These are phyloP conservation scores for Cloeon dipterum DNA, from an alignment of 2,888 invertebrate genomes.

Conservation along the genomic window DNA sequence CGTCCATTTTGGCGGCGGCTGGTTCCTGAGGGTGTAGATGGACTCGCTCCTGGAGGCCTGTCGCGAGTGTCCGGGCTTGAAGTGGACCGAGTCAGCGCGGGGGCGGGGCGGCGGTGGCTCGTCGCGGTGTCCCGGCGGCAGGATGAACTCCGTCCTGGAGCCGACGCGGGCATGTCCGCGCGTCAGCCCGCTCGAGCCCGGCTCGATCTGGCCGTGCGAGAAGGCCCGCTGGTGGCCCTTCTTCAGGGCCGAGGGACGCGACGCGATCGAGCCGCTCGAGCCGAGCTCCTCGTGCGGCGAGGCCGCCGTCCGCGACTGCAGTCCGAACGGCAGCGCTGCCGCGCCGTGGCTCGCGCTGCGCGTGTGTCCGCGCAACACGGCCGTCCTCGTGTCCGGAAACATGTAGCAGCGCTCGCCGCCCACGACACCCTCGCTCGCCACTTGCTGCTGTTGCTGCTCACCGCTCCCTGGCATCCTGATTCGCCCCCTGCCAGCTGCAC, in stretches of 20 bases:
- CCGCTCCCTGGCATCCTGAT: too few relatives aligned
- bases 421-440: too few relatives aligned
- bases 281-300: constrained; percentile 12
- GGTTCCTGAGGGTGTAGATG: constrained; percentile 63
- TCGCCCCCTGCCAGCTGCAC: too few relatives aligned
- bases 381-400: too few relatives aligned
- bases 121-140: constrained; percentile 69
- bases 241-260: constrained; percentile 39
- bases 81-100: constrained; percentile 17
- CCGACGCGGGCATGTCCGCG: constrained; percentile 59
- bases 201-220: constrained; percentile 57
- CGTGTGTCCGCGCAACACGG: constrained; percentile 29
- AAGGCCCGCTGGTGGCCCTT: constrained; percentile 62
- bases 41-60: constrained; percentile 76
- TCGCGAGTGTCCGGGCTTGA: constrained; percentile 49
- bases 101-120: constrained; percentile 7
- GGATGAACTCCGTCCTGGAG: constrained; percentile 71
- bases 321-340: constrained; percentile 21
- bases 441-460: too few relatives aligned
- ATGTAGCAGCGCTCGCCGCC: too few relatives aligned
- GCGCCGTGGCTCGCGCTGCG: constrained; percentile 67
- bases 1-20: constrained; percentile 28
- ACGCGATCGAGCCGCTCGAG: constrained; percentile 11
- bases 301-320: constrained; percentile 17
- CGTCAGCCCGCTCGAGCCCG: constrained; percentile 11